Evolutionary conservation across 2,113 vertebrate genomes (phyloP), one percentile per base, ranked within the genome.

Genomic region (Euleptes europaea): DNA sequence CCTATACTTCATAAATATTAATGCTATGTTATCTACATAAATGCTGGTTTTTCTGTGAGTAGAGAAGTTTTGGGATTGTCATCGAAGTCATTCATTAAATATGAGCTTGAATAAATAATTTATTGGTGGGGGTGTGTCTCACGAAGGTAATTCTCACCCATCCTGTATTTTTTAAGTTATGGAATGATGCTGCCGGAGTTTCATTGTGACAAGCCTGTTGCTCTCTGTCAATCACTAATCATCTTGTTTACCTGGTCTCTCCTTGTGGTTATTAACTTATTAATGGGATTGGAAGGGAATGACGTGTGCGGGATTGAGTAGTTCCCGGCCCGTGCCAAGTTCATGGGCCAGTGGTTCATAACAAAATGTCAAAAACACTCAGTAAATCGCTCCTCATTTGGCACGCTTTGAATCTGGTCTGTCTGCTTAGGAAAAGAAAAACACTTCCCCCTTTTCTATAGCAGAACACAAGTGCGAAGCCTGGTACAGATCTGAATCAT

Each of bases 1-100:
- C 88, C 90, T 91, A 54, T 76, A 67, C 84, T 87, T 92, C 82
- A 78, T 90, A 85, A 84, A 88, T 86, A 93, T 91, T 93, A 91
- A 92, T 86, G 26, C 63, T 47, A 82, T 90, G 9, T 83, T 90
- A 90, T 35, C 84, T 87, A 78, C 77, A 67, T 8, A 28, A 42
- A 83, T 85, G 67, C 70, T 76, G 57, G 0, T 60, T 6, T 92
- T 91, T 83, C 91, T 87, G 44, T 84, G 84, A 69, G 69, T 88
- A 71, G 75, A 71, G 69, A 77, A 90, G 71, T 89, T 76, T 85
- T 88, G 69, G 1, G 42, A 76, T 89, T 79, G 88, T 89, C 89
- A 92, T 72, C 65, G 76, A 80, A 85, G 82, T 35, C 78, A 87
- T 91, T 92, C 92, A 92, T 93, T 94, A 86, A 86, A 78, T 86